These are phyloP conservation scores for Meteorus colon DNA, from an alignment of 2,888 invertebrate genomes.

Conservation along the genomic window DNA sequence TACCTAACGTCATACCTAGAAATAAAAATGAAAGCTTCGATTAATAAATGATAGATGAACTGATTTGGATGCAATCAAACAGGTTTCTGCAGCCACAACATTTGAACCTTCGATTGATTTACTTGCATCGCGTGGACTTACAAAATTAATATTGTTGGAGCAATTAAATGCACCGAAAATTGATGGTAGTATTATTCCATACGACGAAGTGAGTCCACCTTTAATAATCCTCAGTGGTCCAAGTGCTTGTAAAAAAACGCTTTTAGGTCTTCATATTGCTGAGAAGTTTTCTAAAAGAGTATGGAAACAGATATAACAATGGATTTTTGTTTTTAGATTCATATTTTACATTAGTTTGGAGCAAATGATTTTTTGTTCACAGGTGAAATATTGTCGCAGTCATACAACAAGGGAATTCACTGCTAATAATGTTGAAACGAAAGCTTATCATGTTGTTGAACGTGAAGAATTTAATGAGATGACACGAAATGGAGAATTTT, in stretches of 20 bases:
- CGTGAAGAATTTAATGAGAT: slow-evolving; percentile 69
- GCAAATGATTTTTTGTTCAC: slow-evolving; percentile 18
- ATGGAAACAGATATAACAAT: slow-evolving; percentile 19
- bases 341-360: neutral
- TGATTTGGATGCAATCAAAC: neutral
- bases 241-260: slow-evolving; percentile 66
- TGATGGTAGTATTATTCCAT: slow-evolving; percentile 66
- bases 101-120: slow-evolving; percentile 64
- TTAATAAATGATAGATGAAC: neutral
- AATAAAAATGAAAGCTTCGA: neutral
- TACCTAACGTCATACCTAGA: slow-evolving; percentile 44
- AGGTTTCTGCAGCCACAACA: slow-evolving; percentile 63
- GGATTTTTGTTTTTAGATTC: neutral
- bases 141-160: slow-evolving; percentile 65
- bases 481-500: slow-evolving; percentile 70
- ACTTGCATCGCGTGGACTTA: slow-evolving; percentile 61
- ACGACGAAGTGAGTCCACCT: slow-evolving; percentile 67
- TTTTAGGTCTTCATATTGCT: slow-evolving; percentile 62
- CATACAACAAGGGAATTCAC: slow-evolving; percentile 69
- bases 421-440: slow-evolving; percentile 60
- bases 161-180: slow-evolving; percentile 67
- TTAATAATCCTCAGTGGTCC: slow-evolving; percentile 73
- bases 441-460: slow-evolving; percentile 66
- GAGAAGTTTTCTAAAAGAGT: slow-evolving; percentile 57
- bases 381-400: slow-evolving; percentile 67